Evolutionary conservation across 2,797 vertebrate species (phyloP), one percentile per base, ranked within the genome.

Genomic region (Coranthus polyacanthus): DNA sequence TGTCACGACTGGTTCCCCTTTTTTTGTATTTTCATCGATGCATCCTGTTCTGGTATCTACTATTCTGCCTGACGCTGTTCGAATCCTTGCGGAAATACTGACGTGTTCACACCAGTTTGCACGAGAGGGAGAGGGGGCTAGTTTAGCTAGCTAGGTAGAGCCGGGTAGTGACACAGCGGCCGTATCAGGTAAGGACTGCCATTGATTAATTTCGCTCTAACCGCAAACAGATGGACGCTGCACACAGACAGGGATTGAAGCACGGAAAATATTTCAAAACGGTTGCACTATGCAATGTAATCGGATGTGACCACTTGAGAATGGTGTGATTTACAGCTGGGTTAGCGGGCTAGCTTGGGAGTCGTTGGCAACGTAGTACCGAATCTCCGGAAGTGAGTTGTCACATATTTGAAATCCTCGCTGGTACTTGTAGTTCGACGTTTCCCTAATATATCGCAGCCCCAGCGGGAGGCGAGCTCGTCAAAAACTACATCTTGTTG

Each of bases 361-460:
- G 52, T 32, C 17, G 39, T 69, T 71, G 68, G 58, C 53, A 82
- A 54, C 80, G 46, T 61, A 80, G 62, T 12, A 47, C 37, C 12
- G 52, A 66, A 52, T 81, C 82, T 66, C 90, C 92, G 94, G 94
- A 95, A 93, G 90, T 95, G 94, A 95, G 94, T 93, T 95, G 94
- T 94, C 93, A 90, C 52, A 7, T 84, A 66, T 34, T 18, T 20
- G 0, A 6, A 46, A 4, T 55, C 3, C 9, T 37, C 60, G 15
- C 44, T 83, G 91, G 94, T 68, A 61, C 6, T 87, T 93, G 94
- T 94, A 94, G 94, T 95, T 78, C 16, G 1, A 1, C 0, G 9
- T 2, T 5, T 0, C 5, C 6, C 5, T 4, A 0, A 2, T 3
- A 3, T 0, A 0, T 16, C 6, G 1, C 12, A 0, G 2, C 21